Evolutionary conservation across 2,113 vertebrate genomes (phyloP), one percentile per base, ranked within the genome.

Genomic region (Epinephelus cyanopodus): DNA sequence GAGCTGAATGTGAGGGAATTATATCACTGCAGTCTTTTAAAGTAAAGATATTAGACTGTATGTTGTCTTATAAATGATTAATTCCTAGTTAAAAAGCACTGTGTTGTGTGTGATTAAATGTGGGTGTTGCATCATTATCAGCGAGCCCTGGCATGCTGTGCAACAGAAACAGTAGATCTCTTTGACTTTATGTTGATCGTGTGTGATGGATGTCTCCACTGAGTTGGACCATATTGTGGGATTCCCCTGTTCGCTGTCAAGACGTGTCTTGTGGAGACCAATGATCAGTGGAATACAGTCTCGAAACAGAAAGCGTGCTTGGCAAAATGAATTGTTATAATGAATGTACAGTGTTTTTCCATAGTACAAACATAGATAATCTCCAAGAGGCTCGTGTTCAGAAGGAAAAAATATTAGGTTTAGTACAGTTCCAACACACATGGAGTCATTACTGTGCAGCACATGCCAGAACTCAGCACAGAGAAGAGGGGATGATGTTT

Each of bases 401-500:
- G 58, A 52, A 29, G 68, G 52, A 6, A 39, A 67, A 63, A 7
- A 39, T 17, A 29, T 53, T 5, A 25, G 12, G 14, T 45, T 47
- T 33, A 25, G 74, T 17, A 19, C 37, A 52, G 19, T 58, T 79
- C 56, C 75, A 80, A 29, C 50, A 67, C 29, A 52, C 60, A 39
- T 13, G 57, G 61, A 61, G 47, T 57, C 61, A 63, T 60, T 42
- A 23, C 11, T 27, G 4, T n/a, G 19, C 54, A 27, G 27, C 60
- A 19, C 12, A n/a, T 23, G 78, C 61, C 77, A 90, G 37, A 56
- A 78, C 60, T 81, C 75, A 42, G 37, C 52, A 53, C 9, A 12
- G 42, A 9, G 42, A 45, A 2, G 54, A 63, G 50, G 53, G 15
- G 52, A 54, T 77, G 60, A 62, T 70, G 52, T 82, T 84, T 75